Conservation (phyloP, 2,797 vertebrate genomes). For the Hippopotamyrus pictus region DNA sequence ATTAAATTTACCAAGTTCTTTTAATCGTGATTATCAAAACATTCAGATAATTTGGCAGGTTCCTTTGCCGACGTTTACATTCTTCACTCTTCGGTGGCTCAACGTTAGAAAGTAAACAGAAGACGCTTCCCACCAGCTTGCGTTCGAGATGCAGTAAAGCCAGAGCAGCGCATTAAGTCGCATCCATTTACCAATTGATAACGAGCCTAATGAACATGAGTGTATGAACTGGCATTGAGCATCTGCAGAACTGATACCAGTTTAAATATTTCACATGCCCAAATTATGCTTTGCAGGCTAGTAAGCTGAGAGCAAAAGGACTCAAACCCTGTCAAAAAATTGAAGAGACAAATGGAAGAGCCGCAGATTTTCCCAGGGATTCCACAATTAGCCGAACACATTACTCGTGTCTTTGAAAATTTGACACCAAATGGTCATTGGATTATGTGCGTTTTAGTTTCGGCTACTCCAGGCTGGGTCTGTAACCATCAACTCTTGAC, state of each 20-base stretch:
- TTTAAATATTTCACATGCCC: background rate
- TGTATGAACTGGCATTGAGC: background rate
- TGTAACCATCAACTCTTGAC: constrained; percentile 43
- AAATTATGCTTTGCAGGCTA: background rate
- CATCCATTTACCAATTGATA: background rate
- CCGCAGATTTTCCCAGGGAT: background rate
- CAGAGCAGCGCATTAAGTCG: background rate
- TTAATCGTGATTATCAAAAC: background rate
- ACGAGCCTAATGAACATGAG: background rate
- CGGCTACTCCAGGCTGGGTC: constrained; percentile 37
- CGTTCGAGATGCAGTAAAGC: background rate
- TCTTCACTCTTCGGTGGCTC: background rate
- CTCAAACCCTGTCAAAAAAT: background rate
- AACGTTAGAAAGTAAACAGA: background rate
- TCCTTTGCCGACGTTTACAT: background rate
- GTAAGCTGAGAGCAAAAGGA: background rate
- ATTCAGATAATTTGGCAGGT: background rate
- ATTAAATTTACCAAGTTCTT: background rate
- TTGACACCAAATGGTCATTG: constrained; percentile 24
- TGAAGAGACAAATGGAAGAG: background rate
- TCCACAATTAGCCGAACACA: background rate
- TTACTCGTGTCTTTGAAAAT: background rate
- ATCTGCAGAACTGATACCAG: background rate
- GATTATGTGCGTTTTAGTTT: constrained; percentile 43
- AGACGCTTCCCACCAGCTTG: background rate